Conservation (phyloP, 2,888 invertebrate species). For the Ypsolopha scabrella region DNA sequence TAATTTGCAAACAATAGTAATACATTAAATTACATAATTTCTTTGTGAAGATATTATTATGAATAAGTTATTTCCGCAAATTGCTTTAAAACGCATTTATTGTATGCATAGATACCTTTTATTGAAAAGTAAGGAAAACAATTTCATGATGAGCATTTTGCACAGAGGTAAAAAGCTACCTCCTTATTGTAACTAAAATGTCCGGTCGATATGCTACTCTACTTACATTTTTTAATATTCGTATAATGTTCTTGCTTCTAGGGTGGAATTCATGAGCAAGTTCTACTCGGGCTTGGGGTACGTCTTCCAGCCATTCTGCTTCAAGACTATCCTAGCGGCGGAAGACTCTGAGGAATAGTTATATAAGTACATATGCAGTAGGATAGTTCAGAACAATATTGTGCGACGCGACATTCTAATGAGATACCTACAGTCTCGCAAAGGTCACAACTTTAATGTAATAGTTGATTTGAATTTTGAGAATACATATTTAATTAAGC, state of each 20-base stretch:
- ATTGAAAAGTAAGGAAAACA: too few relatives aligned
- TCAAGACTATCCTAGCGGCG: conserved; percentile 77
- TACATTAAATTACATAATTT: too few relatives aligned
- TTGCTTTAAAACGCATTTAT: too few relatives aligned
- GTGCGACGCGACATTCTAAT: conserved; percentile 10
- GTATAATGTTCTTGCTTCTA: conserved; percentile 30
- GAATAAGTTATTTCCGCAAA: too few relatives aligned
- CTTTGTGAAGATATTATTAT: too few relatives aligned
- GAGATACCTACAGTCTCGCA: conserved; percentile 10
- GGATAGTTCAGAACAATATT: conserved; percentile 41
- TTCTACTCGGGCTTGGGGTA: conserved; percentile 89
- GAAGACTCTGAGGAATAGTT: conserved; percentile 58
- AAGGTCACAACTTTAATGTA: conserved; percentile 45
- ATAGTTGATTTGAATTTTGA: conserved; percentile 8
- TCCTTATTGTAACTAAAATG: too few relatives aligned
- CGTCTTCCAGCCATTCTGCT: conserved; percentile 87
- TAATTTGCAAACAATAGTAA: too few relatives aligned
- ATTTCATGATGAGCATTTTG: too few relatives aligned
- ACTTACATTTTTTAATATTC: neutral
- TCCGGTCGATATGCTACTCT: too few relatives aligned
- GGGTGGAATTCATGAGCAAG: conserved; percentile 98
- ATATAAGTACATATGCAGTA: conserved; percentile 21
- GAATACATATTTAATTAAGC: conserved; percentile 19
- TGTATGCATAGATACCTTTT: too few relatives aligned
- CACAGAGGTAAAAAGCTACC: too few relatives aligned